These are phyloP conservation scores for Lepus americanus DNA, from an alignment of 2,113 vertebrate genomes.

Conservation along the genomic window DNA sequence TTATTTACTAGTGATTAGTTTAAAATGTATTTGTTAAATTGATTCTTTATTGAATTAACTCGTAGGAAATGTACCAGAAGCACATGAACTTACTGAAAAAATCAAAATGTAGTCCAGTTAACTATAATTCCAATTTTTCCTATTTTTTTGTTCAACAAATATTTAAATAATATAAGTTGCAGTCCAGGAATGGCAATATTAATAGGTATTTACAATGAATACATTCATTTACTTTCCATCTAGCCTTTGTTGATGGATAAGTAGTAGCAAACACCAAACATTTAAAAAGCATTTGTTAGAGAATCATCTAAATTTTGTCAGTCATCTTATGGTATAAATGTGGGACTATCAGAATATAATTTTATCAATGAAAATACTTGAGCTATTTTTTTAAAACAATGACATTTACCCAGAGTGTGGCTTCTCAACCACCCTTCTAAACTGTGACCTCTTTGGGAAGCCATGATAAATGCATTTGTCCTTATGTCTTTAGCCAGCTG, in stretches of 20 bases:
- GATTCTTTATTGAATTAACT: background rate
- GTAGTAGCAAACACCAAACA: background rate
- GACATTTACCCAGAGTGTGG: background rate
- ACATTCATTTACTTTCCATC: background rate
- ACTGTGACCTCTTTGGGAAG: background rate
- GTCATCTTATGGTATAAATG: background rate
- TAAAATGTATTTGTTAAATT: background rate
- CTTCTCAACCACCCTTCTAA: background rate
- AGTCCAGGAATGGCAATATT: background rate
- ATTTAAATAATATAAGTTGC: background rate
- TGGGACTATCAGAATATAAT: background rate
- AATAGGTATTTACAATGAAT: background rate
- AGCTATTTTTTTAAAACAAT: background rate
- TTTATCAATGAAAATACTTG: background rate
- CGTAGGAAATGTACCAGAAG: background rate
- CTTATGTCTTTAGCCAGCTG: background rate
- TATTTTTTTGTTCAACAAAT: background rate
- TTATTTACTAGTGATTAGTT: no score
- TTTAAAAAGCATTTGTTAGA: background rate
- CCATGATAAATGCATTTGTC: rapidly evolving
- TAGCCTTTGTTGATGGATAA: background rate
- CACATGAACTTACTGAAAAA: background rate
- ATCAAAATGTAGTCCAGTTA: background rate
- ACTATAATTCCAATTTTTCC: background rate
- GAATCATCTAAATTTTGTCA: background rate